A percentile compares a stretch with the other conserved stretches of the same genome.
Conservation (phyloP, 2,113 vertebrate species). For the Menura novaehollandiae region DNA sequence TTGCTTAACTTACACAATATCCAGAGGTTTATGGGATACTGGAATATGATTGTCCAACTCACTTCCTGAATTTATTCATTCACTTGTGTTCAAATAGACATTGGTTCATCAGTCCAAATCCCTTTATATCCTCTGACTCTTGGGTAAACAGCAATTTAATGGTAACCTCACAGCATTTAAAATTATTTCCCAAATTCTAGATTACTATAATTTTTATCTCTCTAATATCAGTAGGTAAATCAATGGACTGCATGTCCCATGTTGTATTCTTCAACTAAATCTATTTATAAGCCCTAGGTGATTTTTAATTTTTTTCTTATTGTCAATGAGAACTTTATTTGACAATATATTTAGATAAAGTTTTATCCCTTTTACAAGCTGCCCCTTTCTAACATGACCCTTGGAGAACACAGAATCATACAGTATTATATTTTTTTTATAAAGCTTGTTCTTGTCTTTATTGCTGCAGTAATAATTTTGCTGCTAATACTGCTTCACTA, state of each 20-base stretch:
- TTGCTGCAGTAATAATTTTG: neutral
- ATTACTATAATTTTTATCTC: neutral
- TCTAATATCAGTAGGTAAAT: neutral
- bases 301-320: neutral
- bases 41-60: neutral
- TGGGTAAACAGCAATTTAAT: neutral
- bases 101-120: neutral
- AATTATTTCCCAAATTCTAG: neutral
- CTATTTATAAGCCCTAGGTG: neutral
- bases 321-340: neutral
- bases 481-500: neutral
- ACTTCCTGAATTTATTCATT: neutral
- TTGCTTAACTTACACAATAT: neutral
- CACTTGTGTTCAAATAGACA: neutral
- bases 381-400: neutral
- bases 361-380: neutral
- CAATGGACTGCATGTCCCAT: neutral
- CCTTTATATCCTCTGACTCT: neutral
- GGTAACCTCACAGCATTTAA: neutral
- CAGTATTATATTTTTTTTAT: neutral
- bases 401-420: neutral
- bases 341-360: neutral
- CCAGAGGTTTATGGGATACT: neutral
- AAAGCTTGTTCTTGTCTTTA: neutral
- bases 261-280: neutral